A percentile compares a stretch with the other conserved stretches of the same genome.
Conservation (phyloP, 1,140 invertebrate species). For the Zaprionus camerounensis region DNA sequence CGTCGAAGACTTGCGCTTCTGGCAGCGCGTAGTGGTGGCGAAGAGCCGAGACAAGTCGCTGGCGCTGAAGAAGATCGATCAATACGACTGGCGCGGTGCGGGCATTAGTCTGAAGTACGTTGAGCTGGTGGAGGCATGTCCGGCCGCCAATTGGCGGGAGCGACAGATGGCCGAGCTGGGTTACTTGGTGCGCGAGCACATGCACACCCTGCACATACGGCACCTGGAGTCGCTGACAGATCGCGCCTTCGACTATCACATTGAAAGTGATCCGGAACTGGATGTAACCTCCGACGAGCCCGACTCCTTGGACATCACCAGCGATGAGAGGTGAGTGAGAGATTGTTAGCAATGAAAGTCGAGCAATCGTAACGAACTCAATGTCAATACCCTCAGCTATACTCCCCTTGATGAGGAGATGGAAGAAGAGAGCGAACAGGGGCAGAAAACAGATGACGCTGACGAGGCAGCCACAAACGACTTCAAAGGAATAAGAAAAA, state of each 20-base stretch:
- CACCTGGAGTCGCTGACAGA: slow-evolving; percentile 64
- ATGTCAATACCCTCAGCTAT: background rate
- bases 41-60: slow-evolving; percentile 55
- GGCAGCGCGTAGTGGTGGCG: slow-evolving; percentile 68
- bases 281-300: slow-evolving; percentile 56
- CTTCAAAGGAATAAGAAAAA: too few species aligned
- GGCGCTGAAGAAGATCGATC: slow-evolving; percentile 37
- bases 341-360: background rate
- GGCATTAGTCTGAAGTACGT: slow-evolving; percentile 74
- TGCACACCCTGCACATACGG: slow-evolving; percentile 57
- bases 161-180: slow-evolving; percentile 56
- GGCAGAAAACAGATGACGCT: background rate
- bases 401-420: background rate
- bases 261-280: slow-evolving; percentile 30
- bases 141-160: slow-evolving; percentile 60
- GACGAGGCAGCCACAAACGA: too few species aligned
- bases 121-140: slow-evolving; percentile 69
- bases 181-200: slow-evolving; percentile 33
- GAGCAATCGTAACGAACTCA: too few species aligned
- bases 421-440: background rate
- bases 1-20: slow-evolving; percentile 56
- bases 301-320: slow-evolving; percentile 33
- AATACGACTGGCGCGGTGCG: slow-evolving; percentile 63
- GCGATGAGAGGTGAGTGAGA: slow-evolving; percentile 48
- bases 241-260: slow-evolving; percentile 31